phyloP scores from a whole-genome alignment of 1,140 invertebrate genomes.

The Anastrepha obliqua region DNA sequence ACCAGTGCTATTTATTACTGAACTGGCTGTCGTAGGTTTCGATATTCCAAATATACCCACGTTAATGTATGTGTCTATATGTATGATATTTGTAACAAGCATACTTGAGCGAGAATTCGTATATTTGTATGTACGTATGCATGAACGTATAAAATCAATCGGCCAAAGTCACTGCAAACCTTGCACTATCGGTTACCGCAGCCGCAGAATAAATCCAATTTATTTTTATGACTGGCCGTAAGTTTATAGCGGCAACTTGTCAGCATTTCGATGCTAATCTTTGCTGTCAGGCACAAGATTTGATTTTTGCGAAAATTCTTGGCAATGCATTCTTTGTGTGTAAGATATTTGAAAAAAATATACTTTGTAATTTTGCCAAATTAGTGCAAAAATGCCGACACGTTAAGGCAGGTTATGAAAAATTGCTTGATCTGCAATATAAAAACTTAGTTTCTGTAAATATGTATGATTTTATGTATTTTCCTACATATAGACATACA shows the following conservation, averaged over 20 bases:
- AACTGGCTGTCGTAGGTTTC: no score
- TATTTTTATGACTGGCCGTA: constrained; percentile 2
- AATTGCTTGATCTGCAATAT: no score
- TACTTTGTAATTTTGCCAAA: background rate
- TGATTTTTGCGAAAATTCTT: background rate
- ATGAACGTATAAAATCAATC: background rate
- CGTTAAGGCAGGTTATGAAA: no score
- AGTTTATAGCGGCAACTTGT: background rate
- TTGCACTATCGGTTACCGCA: background rate
- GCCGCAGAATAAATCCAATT: background rate
- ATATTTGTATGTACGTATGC: background rate
- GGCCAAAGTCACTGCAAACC: background rate
- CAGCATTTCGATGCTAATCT: background rate
- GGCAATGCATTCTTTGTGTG: background rate
- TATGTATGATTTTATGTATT: no score
- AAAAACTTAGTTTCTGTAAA: no score
- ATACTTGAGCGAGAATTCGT: background rate
- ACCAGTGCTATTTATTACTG: no score
- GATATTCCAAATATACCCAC: no score
- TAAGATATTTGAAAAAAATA: background rate
- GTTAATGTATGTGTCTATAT: no score
- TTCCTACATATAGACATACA: no score
- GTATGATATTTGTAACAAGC: no score
- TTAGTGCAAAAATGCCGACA: background rate
- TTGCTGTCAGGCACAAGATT: background rate